Conservation (phyloP, 2,113 vertebrate species). For the Rhagologus leucostigma region DNA sequence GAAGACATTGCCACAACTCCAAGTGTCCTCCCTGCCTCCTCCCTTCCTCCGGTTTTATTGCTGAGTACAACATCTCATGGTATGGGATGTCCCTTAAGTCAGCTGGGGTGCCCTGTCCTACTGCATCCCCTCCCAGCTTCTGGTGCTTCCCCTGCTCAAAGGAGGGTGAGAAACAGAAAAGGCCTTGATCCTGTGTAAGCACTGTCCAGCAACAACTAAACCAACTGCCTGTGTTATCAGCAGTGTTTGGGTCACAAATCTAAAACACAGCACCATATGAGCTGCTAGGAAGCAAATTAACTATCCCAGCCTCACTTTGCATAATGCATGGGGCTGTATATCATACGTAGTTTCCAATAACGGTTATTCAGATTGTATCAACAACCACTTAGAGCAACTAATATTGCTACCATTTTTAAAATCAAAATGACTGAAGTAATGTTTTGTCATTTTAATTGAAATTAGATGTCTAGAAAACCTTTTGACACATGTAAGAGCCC, state of each 20-base stretch:
- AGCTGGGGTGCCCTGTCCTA: neutral
- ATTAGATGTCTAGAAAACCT: neutral
- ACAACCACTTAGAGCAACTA: neutral
- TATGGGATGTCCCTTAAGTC: neutral
- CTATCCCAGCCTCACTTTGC: neutral
- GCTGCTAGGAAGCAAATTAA: neutral
- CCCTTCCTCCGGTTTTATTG: neutral
- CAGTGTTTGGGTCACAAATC: neutral
- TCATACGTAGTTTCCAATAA: neutral
- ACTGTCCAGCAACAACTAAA: neutral
- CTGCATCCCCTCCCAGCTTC: neutral
- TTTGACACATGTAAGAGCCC: neutral
- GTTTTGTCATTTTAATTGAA: neutral
- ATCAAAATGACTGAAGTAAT: neutral
- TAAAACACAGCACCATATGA: neutral
- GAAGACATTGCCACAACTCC: neutral
- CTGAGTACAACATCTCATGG: neutral
- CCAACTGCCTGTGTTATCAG: neutral
- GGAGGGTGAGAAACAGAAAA: neutral
- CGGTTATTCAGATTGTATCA: neutral
- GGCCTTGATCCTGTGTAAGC: neutral
- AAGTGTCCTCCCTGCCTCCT: neutral
- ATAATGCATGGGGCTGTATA: neutral
- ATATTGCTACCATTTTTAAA: neutral
- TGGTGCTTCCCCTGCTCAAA: rapidly evolving